Evolutionary conservation across 2,888 invertebrate species (phyloP).

Genomic region (Eurois occulta): DNA sequence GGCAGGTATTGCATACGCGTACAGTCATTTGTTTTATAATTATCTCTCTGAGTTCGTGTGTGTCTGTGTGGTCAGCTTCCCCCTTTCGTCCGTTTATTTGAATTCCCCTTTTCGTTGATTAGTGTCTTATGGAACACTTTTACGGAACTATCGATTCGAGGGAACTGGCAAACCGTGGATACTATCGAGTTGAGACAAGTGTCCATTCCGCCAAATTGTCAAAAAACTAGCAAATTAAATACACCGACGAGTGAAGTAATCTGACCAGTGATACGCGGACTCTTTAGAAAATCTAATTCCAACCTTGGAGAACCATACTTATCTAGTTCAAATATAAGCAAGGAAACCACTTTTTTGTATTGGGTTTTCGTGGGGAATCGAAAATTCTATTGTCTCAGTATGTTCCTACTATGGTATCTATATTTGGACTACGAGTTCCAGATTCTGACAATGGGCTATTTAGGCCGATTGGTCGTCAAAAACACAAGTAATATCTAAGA

Average conservation of each 20-base stretch:
- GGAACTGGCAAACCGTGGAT: conserved; percentile 3
- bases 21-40: not conserved
- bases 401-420: not conserved
- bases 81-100: not conserved
- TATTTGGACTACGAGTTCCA: conserved; percentile 10
- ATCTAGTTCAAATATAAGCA: not conserved
- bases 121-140: not conserved
- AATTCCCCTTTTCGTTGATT: not conserved
- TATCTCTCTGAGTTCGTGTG: not conserved
- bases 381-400: conserved; percentile 1
- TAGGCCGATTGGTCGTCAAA: conserved; percentile 22
- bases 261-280: not conserved
- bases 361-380: not conserved
- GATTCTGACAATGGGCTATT: conserved; percentile 39
- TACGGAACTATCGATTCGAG: not conserved
- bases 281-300: not conserved
- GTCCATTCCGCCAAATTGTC: not conserved
- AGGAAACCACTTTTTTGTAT: not conserved
- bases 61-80: not conserved
- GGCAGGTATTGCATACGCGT: not conserved
- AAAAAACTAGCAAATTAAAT: not conserved
- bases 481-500: conserved; percentile 24
- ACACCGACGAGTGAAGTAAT: not conserved
- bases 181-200: no score
- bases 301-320: not conserved